Conservation (phyloP, 1,140 invertebrate species). For the Agrilus planipennis region DNA sequence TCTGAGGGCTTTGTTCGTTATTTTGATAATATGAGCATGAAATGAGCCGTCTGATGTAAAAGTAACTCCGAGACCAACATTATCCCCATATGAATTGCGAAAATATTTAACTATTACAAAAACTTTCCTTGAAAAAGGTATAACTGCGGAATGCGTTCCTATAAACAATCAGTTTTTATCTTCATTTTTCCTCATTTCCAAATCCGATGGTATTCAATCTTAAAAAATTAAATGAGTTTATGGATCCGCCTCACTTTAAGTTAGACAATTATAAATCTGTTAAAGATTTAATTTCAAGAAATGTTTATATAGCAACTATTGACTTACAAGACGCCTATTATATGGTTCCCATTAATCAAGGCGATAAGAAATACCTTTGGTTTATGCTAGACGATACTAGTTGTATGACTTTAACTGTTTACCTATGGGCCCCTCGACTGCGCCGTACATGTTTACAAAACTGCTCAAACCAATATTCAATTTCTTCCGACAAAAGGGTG, state of each 20-base stretch:
- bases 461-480: conserved; percentile 7
- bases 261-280: conserved; percentile 19
- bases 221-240: conserved; percentile 18
- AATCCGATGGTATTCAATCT: conserved; percentile 19
- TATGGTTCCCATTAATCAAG: conserved; percentile 14
- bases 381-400: conserved; percentile 12
- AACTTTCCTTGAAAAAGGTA: conserved; percentile 1
- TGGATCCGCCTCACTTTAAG: conserved; percentile 18
- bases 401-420: conserved; percentile 11
- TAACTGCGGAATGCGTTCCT: conserved; percentile 5
- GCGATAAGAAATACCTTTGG: conserved; percentile 15
- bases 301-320: conserved; percentile 15
- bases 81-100: no score
- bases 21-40: no score
- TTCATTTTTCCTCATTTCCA: conserved; percentile 13
- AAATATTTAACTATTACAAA: no score
- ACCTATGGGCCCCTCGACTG: conserved; percentile 9
- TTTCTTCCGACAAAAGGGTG: conserved; percentile 2
- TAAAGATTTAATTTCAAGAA: conserved; percentile 13
- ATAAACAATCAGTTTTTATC: conserved; percentile 18
- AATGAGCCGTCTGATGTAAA: no score
- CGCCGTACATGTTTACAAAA: conserved; percentile 9
- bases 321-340: conserved; percentile 14
- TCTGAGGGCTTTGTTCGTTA: no score
- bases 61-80: no score